A percentile compares a stretch with the other conserved stretches of the same genome.
These are phyloP conservation scores for Neostethus bicornis DNA, from an alignment of 2,797 vertebrate genomes.

Conservation along the genomic window DNA sequence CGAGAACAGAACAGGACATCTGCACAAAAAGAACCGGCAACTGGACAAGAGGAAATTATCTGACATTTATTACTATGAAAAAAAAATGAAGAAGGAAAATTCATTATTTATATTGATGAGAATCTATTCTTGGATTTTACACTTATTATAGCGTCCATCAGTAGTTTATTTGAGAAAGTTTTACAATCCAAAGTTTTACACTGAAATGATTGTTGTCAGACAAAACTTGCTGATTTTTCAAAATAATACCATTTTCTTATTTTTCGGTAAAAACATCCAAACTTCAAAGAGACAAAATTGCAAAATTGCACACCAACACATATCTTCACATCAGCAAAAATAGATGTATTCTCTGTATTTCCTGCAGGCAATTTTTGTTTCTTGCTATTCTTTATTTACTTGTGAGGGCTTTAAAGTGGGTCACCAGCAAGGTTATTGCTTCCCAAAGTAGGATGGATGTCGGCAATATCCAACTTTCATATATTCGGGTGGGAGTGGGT, in stretches of 20 bases:
- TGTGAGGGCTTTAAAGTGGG: constrained; percentile 40
- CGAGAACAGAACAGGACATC: constrained; percentile 40
- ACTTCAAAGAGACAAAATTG: constrained; percentile 10
- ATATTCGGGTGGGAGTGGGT: constrained; percentile 18
- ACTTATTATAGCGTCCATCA: constrained; percentile 49
- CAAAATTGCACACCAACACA: constrained; percentile 47
- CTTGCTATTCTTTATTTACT: constrained; percentile 59
- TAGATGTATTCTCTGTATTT: constrained; percentile 52
- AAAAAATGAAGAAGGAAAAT: constrained; percentile 68
- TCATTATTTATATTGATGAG: constrained; percentile 68
- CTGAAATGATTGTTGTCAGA: constrained; percentile 11
- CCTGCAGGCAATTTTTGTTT: constrained; percentile 37
- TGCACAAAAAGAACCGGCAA: constrained; percentile 27
- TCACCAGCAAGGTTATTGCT: constrained; percentile 56
- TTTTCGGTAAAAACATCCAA: constrained; percentile 43
- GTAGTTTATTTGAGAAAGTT: constrained; percentile 33
- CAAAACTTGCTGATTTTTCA: constrained; percentile 15
- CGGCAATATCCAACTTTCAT: constrained; percentile 59
- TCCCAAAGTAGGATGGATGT: constrained; percentile 51
- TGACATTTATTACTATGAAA: constrained; percentile 65
- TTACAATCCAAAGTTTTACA: constrained; percentile 13
- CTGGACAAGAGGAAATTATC: constrained; percentile 58
- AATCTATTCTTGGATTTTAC: constrained; percentile 69
- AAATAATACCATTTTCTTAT: constrained; percentile 27
- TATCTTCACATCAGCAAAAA: constrained; percentile 59